These are phyloP conservation scores for Pinctada fucata DNA, from an alignment of 2,888 invertebrate species.

Conservation along the genomic window DNA sequence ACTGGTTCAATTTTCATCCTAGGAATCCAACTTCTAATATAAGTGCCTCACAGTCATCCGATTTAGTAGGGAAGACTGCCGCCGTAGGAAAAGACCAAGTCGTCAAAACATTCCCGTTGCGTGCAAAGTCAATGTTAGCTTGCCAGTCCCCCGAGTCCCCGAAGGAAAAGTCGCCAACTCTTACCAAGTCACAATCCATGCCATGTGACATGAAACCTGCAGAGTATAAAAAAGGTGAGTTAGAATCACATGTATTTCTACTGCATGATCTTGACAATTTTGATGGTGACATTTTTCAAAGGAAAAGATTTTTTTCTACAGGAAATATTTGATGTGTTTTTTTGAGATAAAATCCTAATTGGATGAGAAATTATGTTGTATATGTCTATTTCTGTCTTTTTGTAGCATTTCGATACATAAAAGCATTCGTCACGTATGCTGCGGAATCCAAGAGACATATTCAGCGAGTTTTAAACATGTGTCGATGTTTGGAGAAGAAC, in stretches of 20 bases:
- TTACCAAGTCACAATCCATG: constrained; percentile 61
- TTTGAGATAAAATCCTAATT: no score
- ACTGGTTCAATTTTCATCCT: constrained; percentile 27
- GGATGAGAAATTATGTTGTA: no score
- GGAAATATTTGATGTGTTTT: no score
- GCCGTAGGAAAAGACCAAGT: constrained; percentile 34
- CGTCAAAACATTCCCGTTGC: constrained; percentile 58
- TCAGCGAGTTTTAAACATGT: constrained; percentile 62
- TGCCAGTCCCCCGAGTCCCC: constrained; percentile 22
- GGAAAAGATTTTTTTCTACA: no score
- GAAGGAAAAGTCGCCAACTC: constrained; percentile 19
- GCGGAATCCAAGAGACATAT: constrained; percentile 62
- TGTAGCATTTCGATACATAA: constrained; percentile 64
- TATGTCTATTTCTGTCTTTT: constrained; percentile 1
- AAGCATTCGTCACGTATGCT: constrained; percentile 69
- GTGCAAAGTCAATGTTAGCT: constrained; percentile 45
- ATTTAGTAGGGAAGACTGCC: not conserved
- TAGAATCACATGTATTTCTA: not conserved
- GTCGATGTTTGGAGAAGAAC: constrained; percentile 66
- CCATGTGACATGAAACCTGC: constrained; percentile 64
- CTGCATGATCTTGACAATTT: no score
- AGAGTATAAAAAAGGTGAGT: constrained; percentile 63
- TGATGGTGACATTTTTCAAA: no score
- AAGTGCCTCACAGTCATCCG: constrained; percentile 5
- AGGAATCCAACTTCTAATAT: not conserved